A percentile compares a stretch with the other conserved stretches of the same genome.
Conservation (phyloP, 2,113 vertebrate species). For the Larimichthys polyactis region DNA sequence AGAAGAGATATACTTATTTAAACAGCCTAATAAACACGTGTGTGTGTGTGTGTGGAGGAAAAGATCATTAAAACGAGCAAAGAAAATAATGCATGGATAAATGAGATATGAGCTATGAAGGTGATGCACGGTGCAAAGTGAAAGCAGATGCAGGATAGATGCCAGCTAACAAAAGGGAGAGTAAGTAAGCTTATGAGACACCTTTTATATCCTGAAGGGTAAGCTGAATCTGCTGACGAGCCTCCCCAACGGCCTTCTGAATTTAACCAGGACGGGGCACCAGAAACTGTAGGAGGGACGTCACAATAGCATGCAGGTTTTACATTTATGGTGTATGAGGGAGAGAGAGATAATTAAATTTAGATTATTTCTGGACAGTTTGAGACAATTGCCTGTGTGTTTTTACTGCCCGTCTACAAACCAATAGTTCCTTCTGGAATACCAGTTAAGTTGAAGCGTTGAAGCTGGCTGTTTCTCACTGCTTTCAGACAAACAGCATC, state of each 20-base stretch:
- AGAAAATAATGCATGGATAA: neutral
- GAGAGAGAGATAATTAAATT: too few species aligned
- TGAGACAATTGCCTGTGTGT: neutral
- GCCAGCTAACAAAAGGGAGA: neutral
- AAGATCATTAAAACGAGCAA: neutral
- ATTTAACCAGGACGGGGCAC: neutral
- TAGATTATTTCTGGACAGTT: neutral
- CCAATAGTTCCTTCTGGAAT: neutral
- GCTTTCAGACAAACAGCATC: slow-evolving; percentile 5
- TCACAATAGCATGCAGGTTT: neutral
- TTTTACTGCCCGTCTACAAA: neutral
- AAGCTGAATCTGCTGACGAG: neutral
- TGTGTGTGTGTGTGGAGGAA: neutral
- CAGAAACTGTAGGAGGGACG: neutral
- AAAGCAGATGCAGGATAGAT: neutral
- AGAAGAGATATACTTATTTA: neutral
- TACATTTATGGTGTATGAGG: neutral
- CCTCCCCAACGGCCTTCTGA: neutral
- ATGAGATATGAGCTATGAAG: neutral
- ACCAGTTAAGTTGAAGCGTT: neutral
- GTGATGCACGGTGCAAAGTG: neutral
- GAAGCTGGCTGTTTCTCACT: neutral
- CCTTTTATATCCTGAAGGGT: neutral
- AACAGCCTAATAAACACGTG: neutral
- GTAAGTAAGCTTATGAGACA: neutral